phyloP scores from a whole-genome alignment of 2,888 invertebrate species.

The Rhingia rostrata region DNA sequence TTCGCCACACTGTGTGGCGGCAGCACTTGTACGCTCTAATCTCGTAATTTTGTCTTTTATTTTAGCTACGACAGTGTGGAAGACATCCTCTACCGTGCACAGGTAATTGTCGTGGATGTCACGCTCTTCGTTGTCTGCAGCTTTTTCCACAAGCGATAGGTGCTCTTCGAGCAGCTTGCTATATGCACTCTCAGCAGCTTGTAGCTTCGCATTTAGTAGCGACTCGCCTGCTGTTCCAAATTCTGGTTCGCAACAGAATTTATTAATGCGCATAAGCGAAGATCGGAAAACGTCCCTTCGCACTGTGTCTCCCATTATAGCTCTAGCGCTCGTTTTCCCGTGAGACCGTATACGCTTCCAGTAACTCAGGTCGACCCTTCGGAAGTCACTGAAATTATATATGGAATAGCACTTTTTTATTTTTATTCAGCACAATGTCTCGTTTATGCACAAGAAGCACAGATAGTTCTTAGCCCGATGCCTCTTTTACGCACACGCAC shows the following conservation, averaged over 20 bases:
- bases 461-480: too few relatives aligned
- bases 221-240: constrained; percentile 5
- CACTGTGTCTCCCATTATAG: constrained; percentile 24
- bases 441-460: too few relatives aligned
- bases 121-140: not conserved
- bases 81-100: constrained; percentile 12
- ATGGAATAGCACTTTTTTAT: constrained; percentile 24
- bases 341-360: constrained; percentile 14
- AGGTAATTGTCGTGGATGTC: constrained; percentile 17
- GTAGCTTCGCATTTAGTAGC: constrained; percentile 12
- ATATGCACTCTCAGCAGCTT: constrained; percentile 12
- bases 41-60: not conserved
- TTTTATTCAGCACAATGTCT: too few relatives aligned
- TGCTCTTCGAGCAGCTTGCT: constrained; percentile 19
- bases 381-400: constrained; percentile 7
- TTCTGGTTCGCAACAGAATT: constrained; percentile 5
- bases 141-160: constrained; percentile 20
- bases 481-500: too few relatives aligned
- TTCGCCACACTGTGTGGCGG: too few relatives aligned
- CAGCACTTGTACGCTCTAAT: not conserved
- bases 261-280: not conserved
- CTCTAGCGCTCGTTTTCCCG: not conserved
- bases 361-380: constrained; percentile 32
- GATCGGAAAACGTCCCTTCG: constrained; percentile 27
- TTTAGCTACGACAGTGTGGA: constrained; percentile 5